phyloP scores from a whole-genome alignment of 1,140 invertebrate genomes.

The Wasmannia auropunctata region DNA sequence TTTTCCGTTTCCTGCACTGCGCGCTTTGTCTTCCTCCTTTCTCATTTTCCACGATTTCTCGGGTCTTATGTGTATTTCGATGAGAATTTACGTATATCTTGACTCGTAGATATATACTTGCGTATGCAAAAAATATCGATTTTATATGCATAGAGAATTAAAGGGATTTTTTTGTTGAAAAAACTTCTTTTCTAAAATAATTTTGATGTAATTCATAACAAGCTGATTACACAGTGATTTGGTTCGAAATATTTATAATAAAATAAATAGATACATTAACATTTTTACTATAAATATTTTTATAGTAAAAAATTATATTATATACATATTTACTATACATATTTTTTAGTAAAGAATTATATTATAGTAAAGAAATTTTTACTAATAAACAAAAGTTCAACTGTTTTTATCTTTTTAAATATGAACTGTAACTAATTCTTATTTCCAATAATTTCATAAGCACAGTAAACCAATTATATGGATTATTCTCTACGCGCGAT shows the following conservation, averaged over 20 bases:
- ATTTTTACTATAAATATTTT: too few relatives aligned
- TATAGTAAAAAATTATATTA: too few relatives aligned
- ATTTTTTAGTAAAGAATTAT: too few relatives aligned
- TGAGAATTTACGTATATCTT: background rate
- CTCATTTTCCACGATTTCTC: background rate
- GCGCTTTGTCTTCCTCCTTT: background rate
- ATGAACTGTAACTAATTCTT: background rate
- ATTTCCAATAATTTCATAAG: slow-evolving; percentile 4
- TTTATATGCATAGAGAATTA: background rate
- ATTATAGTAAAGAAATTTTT: too few relatives aligned
- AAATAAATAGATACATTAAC: background rate
- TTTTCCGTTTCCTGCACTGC: background rate
- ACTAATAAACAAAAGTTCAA: too few relatives aligned
- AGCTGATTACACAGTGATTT: background rate
- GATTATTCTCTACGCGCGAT: background rate
- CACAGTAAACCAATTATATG: too few relatives aligned
- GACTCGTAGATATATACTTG: background rate
- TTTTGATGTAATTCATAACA: background rate
- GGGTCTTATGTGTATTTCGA: background rate
- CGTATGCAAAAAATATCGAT: background rate
- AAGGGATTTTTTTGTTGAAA: background rate
- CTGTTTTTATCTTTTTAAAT: too few relatives aligned
- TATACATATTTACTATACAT: too few relatives aligned
- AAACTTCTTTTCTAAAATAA: background rate
- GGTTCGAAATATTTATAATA: background rate